Evolutionary conservation across 2,113 vertebrate species (phyloP), one percentile per base, ranked within the genome.

Genomic region (Rallus limicola): DNA sequence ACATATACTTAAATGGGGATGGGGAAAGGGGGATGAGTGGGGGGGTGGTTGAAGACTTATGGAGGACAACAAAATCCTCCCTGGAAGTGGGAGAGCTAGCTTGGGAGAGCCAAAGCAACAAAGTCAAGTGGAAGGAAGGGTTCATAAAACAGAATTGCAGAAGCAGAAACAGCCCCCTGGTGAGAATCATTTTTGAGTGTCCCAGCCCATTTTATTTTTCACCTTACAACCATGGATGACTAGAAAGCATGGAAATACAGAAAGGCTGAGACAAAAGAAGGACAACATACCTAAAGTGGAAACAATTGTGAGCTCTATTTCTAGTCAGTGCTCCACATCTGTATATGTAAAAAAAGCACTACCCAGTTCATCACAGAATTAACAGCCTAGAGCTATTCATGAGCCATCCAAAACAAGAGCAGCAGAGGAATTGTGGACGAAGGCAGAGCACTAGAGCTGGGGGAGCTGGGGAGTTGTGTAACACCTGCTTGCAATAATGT

Each of bases 401-500:
- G 48, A 82, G 48, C 1, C 7, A 78, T 83, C 72, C 88, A 75
- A 71, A 81, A 53, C 0, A 13, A 76, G 62, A 88, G 69, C 20
- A 4, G 77, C 50, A 83, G 83, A 92, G 90, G 76, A 81, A 25
- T 1, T 81, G 71, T 59, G 80, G 83, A 76, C 2, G 21, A 83
- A 74, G 48, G 72, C 86, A 81, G 65, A 92, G 40, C 40, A 15
- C 29, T 63, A 0, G 42, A 75, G 69, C 86, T 84, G 76, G 25
- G 82, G 80, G 88, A 95, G 56, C 65, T 93, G 77, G 69, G 74
- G 91, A 92, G 40, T 71, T 96, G 82, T 84, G 74, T 52, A 94
- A 88, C 95, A 96, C 92, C 86, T 94, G 93, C 93, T 84, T 89
- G 86, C 65, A 93, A 65, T 93, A 58, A 65, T 90, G 59, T 10